Percentiles rank a stretch among this genome's conserved stretches.
Evolutionary conservation across 30 jellyfish, hydroid and myxozoan genomes (phyloP).

Genomic region (Turritopsis rubra): DNA sequence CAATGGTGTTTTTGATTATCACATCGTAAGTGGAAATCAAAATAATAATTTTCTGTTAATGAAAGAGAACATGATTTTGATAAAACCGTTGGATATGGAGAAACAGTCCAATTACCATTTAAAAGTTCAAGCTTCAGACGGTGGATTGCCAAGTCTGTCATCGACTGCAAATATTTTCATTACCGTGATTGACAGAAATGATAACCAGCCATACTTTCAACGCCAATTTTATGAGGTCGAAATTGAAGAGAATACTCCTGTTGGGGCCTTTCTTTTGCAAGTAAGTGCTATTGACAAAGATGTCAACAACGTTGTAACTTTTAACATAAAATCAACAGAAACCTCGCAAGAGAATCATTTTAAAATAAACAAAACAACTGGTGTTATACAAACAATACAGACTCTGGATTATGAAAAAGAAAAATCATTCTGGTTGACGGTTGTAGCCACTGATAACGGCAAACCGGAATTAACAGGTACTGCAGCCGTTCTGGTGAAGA

Average conservation of each 20-base stretch:
- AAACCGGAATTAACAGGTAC: neutral
- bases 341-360: constrained; percentile 5
- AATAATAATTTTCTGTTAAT: neutral
- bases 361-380: constrained; percentile 12
- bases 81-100: neutral
- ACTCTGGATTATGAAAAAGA: constrained; percentile 48
- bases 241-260: constrained; percentile 22
- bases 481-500: constrained; percentile 37
- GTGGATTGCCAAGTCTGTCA: neutral
- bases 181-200: constrained; percentile 42
- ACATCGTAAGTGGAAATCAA: constrained; percentile 31
- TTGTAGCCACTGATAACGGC: constrained; percentile 51
- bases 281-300: constrained; percentile 26
- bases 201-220: constrained; percentile 59
- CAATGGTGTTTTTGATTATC: constrained; percentile 51
- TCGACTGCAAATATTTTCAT: neutral
- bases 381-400: constrained; percentile 14
- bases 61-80: neutral
- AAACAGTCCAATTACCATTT: neutral
- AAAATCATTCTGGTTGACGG: constrained; percentile 25
- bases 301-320: neutral
- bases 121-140: neutral
- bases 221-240: neutral
- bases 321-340: neutral
- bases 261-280: constrained; percentile 2